A percentile compares a stretch with the other conserved stretches of the same genome.
Conservation (phyloP, 2,888 invertebrate species). For the Drosophila acutilabella region DNA sequence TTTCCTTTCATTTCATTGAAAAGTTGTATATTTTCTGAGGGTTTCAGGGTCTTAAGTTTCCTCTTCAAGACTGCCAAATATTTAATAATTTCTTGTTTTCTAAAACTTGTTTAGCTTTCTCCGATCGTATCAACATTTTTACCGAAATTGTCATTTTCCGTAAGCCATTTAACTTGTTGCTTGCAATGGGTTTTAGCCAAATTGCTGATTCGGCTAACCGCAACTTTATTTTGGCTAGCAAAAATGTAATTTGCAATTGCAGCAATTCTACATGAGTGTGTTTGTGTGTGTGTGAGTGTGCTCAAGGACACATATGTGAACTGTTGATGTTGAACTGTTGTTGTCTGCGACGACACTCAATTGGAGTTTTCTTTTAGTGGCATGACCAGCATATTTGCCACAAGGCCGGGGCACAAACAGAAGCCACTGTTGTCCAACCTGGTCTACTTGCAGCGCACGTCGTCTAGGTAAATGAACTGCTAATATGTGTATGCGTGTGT, state of each 20-base stretch:
- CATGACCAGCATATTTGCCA: conserved; percentile 41
- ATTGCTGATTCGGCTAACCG: conserved; percentile 28
- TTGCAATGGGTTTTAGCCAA: conserved; percentile 29
- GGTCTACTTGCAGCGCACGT: conserved; percentile 60
- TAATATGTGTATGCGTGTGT: conserved; percentile 41
- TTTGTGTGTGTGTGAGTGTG: conserved; percentile 7
- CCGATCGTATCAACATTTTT: background rate
- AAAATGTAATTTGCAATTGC: conserved; percentile 51
- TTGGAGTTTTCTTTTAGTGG: conserved; percentile 71
- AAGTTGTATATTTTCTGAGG: too few species aligned
- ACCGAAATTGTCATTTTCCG: conserved; percentile 1
- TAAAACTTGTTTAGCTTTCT: background rate
- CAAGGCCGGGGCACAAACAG: conserved; percentile 8
- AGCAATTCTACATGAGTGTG: conserved; percentile 17
- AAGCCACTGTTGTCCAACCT: conserved; percentile 31
- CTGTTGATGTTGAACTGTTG: conserved; percentile 40
- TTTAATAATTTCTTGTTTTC: background rate
- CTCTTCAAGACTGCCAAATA: background rate
- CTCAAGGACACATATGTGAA: conserved; percentile 46
- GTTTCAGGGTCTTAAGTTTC: too few species aligned
- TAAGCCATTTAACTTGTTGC: conserved; percentile 24
- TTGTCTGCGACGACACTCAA: conserved; percentile 50
- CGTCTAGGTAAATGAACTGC: conserved; percentile 76
- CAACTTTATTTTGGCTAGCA: conserved; percentile 20
- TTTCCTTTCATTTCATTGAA: too few species aligned